Conservation (phyloP, 2,797 vertebrate species). For the Enteromius viviparus region DNA sequence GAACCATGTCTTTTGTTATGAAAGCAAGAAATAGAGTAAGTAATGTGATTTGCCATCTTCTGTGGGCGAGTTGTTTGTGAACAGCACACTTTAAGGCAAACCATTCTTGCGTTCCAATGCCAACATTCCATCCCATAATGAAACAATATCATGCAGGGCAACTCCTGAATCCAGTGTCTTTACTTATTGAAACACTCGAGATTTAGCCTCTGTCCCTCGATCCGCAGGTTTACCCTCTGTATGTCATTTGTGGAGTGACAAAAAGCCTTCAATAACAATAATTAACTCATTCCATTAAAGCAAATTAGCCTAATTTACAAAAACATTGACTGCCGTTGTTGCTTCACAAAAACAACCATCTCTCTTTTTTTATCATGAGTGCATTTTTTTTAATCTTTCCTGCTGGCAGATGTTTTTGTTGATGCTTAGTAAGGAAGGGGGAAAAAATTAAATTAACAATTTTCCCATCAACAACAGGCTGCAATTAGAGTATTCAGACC, state of each 20-base stretch:
- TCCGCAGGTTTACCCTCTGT: constrained; percentile 34
- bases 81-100: constrained; percentile 43
- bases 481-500: constrained; percentile 34
- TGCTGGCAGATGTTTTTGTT: constrained; percentile 40
- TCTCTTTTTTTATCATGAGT: constrained; percentile 28
- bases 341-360: constrained; percentile 21
- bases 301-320: constrained; percentile 76
- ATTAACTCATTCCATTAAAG: constrained; percentile 75
- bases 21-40: not conserved
- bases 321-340: constrained; percentile 56
- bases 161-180: constrained; percentile 9
- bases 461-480: constrained; percentile 32
- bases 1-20: constrained; percentile 4
- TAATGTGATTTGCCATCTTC: constrained; percentile 8
- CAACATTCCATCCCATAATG: constrained; percentile 59
- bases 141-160: not conserved
- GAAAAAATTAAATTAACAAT: constrained; percentile 31
- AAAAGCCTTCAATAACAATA: constrained; percentile 72
- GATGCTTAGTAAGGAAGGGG: constrained; percentile 29
- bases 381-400: not conserved
- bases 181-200: constrained; percentile 14
- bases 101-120: constrained; percentile 65
- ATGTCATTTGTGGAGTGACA: constrained; percentile 62
- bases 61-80: constrained; percentile 31
- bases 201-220: constrained; percentile 56